A percentile compares a stretch with the other conserved stretches of the same genome.
phyloP scores from a whole-genome alignment of 2,797 vertebrate genomes.

The Thripadectes ignobilis region DNA sequence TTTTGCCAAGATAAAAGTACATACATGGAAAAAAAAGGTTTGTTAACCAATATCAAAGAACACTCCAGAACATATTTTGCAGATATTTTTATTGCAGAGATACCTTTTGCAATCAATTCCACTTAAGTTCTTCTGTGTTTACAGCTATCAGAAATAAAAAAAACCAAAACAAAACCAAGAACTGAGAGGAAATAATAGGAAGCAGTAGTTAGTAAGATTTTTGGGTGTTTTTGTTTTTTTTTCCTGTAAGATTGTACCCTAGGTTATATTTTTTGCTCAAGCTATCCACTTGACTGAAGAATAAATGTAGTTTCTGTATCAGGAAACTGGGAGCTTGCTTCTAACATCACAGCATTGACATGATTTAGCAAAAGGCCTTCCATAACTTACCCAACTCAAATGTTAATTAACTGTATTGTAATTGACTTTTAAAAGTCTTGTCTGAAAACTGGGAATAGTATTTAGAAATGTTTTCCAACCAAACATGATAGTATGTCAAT shows the following conservation, averaged over 20 bases:
- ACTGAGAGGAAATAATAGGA: neutral
- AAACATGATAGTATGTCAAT: neutral
- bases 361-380: neutral
- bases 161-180: neutral
- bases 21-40: neutral
- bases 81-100: neutral
- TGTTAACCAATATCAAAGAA: neutral
- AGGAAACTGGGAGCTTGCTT: neutral
- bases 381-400: neutral
- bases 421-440: neutral
- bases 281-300: neutral
- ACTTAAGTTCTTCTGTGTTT: neutral
- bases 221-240: neutral
- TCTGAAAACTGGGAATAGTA: neutral
- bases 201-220: neutral
- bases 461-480: neutral
- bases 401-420: neutral
- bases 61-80: neutral
- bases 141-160: neutral
- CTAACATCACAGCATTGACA: neutral
- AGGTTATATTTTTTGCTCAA: neutral
- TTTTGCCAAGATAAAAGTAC: neutral
- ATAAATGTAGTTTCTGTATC: neutral
- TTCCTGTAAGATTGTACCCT: neutral
- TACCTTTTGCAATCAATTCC: neutral